Percentiles rank a stretch among this genome's conserved stretches.
Evolutionary conservation across 64 coral and sea anemone species (phyloP).

Genomic region (Dendronephthya gigantea): DNA sequence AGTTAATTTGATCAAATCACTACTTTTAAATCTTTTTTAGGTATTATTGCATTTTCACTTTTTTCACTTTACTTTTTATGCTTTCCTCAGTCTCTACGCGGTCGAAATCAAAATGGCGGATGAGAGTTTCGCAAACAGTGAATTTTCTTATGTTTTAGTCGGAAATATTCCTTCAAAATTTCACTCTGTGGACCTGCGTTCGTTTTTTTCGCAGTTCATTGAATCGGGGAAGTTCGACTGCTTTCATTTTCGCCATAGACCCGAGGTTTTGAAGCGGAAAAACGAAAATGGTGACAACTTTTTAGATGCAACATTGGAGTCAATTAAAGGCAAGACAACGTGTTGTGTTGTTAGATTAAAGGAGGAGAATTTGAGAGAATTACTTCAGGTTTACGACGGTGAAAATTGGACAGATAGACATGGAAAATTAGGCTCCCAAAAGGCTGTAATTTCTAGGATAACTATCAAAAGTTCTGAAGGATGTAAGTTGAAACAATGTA

Average conservation of each 20-base stretch:
- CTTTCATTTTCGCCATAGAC: conserved; percentile 92
- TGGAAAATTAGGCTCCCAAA: conserved; percentile 51
- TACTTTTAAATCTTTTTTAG: no score
- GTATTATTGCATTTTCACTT: no score
- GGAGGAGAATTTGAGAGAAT: conserved; percentile 42
- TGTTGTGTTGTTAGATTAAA: conserved; percentile 68
- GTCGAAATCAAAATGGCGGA: background rate
- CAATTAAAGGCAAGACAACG: conserved; percentile 39
- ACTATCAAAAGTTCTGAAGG: conserved; percentile 19
- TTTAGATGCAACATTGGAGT: background rate
- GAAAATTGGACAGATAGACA: conserved; percentile 72
- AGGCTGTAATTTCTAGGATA: conserved; percentile 67
- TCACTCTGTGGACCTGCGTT: conserved; percentile 78
- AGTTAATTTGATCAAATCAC: no score
- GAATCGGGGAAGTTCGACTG: conserved; percentile 62
- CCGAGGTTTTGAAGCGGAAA: conserved; percentile 45
- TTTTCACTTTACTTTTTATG: no score
- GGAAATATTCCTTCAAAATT: conserved; percentile 76
- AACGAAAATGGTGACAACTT: background rate
- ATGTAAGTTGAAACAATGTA: background rate
- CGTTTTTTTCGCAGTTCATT: conserved; percentile 85
- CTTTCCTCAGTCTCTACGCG: no score
- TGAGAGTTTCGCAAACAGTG: no score
- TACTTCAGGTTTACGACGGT: conserved; percentile 60
- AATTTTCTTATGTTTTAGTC: conserved; percentile 56